Evolutionary conservation across 2,113 vertebrate genomes (phyloP), one percentile per base, ranked within the genome.

Genomic region (Suricata suricatta): DNA sequence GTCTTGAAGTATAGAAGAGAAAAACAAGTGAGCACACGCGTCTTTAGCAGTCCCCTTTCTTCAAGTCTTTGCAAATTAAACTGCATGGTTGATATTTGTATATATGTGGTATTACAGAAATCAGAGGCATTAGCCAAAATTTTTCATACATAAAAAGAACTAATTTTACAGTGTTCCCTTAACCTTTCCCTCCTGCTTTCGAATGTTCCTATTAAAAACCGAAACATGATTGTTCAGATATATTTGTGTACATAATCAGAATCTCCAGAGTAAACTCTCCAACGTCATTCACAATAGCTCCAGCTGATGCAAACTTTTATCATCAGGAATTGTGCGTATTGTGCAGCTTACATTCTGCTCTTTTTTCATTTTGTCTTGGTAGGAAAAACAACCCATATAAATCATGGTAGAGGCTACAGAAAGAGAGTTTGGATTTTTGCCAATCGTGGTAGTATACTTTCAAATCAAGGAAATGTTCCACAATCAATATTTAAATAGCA

Each of bases 401-500:
- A 96, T 97, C 71, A 90, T 89, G 52, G 92, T 33, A 72, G 81
- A 68, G 33, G 35, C 69, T 88, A 57, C 35, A 92, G 77, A 57
- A 79, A 90, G 41, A 85, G 93, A 68, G 23, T 60, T 92, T 95
- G 96, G 84, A 90, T 44, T 71, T 89, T 96, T 92, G 88, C 94
- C 96, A 85, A 11, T 84, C 33, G 68, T 87, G 14, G 87, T 89
- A 88, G 83, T 90, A 8, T 92, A 38, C 81, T 90, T 96, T 95
- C 93, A 97, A 93, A 96, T 97, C 81, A 97, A 92, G 89, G 77
- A 96, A 97, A 82, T 93, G 84, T 96, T 94, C 84, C 88, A 96
- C 81, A 95, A 94, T 95, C 96, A 95, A 97, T 95, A 95, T 97
- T 96, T 93, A 96, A 97, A 97, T 96, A 97, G 88, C 64, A n/a